Conservation (phyloP, 2,888 invertebrate genomes). For the Trichogramma evanescens region DNA sequence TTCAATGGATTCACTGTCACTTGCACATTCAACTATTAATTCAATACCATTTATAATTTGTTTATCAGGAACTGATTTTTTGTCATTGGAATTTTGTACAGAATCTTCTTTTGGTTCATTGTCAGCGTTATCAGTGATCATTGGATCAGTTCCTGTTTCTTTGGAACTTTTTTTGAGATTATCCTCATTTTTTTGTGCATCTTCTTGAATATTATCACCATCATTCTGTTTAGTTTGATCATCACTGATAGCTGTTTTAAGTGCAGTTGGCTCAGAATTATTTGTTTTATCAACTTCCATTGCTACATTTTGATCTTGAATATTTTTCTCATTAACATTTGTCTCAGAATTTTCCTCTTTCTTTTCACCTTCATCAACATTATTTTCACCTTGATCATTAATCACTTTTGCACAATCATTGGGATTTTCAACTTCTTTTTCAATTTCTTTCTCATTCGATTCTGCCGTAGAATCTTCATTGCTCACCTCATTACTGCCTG, state of each 20-base stretch:
- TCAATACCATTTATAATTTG: slow-evolving; percentile 41
- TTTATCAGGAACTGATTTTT: slow-evolving; percentile 12
- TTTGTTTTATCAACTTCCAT: not conserved
- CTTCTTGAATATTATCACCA: not conserved
- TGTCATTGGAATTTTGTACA: slow-evolving; percentile 17
- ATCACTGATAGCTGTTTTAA: not conserved
- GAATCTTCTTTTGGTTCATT: not conserved
- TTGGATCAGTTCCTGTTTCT: not conserved
- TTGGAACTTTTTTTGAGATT: not conserved
- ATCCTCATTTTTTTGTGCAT: not conserved
- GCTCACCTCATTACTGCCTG: not conserved
- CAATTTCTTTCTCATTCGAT: not conserved
- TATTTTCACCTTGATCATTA: not conserved
- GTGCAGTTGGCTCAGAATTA: not conserved
- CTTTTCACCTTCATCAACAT: not conserved
- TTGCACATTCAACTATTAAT: slow-evolving; percentile 42
- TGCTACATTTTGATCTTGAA: not conserved
- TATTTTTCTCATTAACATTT: not conserved
- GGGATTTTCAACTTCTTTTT: not conserved
- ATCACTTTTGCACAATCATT: not conserved
- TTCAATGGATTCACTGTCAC: slow-evolving; percentile 36
- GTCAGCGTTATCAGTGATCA: not conserved
- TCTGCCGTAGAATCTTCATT: not conserved
- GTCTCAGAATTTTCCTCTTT: not conserved
- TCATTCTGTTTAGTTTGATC: not conserved